Evolutionary conservation across 2,888 invertebrate genomes (phyloP).

Genomic region (Pyrgus malvae): DNA sequence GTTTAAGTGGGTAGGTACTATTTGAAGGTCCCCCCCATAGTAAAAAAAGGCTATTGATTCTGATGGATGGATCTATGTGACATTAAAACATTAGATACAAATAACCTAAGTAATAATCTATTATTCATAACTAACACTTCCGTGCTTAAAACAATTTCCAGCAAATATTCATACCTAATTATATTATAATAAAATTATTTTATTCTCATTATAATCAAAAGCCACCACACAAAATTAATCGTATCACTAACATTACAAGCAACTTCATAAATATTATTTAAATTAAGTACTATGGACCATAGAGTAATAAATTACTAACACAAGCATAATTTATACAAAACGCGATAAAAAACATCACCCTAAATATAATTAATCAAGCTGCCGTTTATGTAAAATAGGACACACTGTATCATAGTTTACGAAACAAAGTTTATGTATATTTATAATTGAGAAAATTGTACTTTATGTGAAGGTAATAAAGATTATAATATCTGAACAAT

Average conservation of each 20-base stretch:
- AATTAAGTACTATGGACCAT: background rate
- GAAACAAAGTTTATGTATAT: background rate
- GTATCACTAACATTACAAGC: background rate
- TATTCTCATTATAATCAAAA: no score
- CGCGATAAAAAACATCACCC: constrained; percentile 29
- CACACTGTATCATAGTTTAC: constrained; percentile 27
- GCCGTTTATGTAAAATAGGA: constrained; percentile 31
- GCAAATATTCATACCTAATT: no score
- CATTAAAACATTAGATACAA: no score
- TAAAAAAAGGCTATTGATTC: no score
- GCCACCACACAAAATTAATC: background rate
- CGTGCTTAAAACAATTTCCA: no score
- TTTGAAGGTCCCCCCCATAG: no score
- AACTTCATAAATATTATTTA: background rate
- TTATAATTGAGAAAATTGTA: background rate
- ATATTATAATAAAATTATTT: no score
- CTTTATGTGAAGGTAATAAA: background rate
- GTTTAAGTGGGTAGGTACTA: no score
- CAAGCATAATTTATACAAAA: constrained; percentile 10
- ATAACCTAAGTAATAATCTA: no score
- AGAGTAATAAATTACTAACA: constrained; percentile 11
- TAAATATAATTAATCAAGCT: constrained; percentile 30
- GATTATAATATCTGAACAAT: background rate
- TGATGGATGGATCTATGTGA: no score
- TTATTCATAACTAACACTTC: no score